Evolutionary conservation across 2,797 vertebrate genomes (phyloP), one percentile per base, ranked within the genome.

Genomic region (Tapera naevia): DNA sequence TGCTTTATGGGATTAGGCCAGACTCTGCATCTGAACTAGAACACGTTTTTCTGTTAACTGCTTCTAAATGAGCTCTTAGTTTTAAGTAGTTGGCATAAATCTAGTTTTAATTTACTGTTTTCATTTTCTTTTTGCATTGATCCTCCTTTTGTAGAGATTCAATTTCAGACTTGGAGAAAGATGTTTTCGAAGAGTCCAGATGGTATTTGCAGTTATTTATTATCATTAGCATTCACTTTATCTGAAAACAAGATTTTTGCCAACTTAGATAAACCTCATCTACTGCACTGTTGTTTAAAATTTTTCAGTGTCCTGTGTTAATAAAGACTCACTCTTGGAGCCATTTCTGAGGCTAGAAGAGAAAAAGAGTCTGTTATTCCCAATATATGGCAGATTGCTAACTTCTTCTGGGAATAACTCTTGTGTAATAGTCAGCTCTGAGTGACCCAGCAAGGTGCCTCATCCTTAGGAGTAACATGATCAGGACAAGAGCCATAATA

Each of bases 131-230:
- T 96, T 88, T 89, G 53, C 85, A 95, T 92, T 87, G 94, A 65
- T 95, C 46, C 80, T 75, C 18, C 91, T 96, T 85, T 83, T 84
- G 82, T 84, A 75, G 86, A 94, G 50, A 89, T 64, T 88, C 75
- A 96, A 61, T 60, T 84, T 88, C 94, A 94, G 90, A 35, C 81
- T 93, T 94, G 96, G 80, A 89, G 80, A 93, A 92, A 56, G 43
- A 86, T 79, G 79, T 75, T 94, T 93, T 94, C 76, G 95, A 91
- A 76, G 60, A 65, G 79, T 80, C 96, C 92, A 96, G 94, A 89
- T 95, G 97, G 91, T 96, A 81, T 95, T 93, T 80, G 80, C 80
- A 89, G 93, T 93, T 96, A 94, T 96, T 97, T 95, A 83, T 97
- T 94, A 86, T 88, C 91, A 82, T 94, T 91, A 89, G 41, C 56